Evolutionary conservation across 2,888 invertebrate genomes (phyloP), one percentile per base, ranked within the genome.

Genomic region (Lapara coniferarum): DNA sequence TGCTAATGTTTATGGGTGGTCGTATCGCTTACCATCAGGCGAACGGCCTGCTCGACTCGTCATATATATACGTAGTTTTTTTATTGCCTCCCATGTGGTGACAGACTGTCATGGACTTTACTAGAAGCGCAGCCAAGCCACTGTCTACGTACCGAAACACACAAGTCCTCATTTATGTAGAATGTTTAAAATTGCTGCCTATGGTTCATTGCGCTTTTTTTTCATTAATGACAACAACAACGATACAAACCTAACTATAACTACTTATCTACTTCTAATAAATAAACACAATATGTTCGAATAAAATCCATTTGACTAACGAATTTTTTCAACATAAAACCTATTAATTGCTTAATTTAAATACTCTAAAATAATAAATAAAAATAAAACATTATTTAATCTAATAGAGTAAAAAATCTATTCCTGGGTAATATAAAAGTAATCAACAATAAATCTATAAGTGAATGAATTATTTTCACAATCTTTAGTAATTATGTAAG

Each of bases 291-390:
- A 37, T 37, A 71, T 74, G 74, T 74, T 69, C 75, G 74, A 76
- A 73, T 69, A 71, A 67, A 78, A 81, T 79, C 82, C 82, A 81
- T 80, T 80, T 75, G 78, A 81, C 82, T 80, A 78, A 78, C 37
- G 37, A 53, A 53, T 25, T 52, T 66, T 30, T 10, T 66, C 66
- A 53, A 63, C 63, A 46, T 63, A 46, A 16, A 46, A 56, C 13
- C 12, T 51, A 51, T 51, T 37, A 5, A 37, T 37, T 37, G 37
- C 37, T 37, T 37, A 25, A 2, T 25, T 25, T 25, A 37, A 37
- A 37, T 37, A 8, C 37, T 37, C 37, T 37, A 37, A 37, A 37
- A 7, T 37, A 37, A 25, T 25, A 37, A 37, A 7, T 37, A 37
- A 7, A 37, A 37, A 37, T 5, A 37, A 8, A 37, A 37, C 37